Evolutionary conservation across 2,888 invertebrate genomes (phyloP).

Genomic region (Papilio protenor): DNA sequence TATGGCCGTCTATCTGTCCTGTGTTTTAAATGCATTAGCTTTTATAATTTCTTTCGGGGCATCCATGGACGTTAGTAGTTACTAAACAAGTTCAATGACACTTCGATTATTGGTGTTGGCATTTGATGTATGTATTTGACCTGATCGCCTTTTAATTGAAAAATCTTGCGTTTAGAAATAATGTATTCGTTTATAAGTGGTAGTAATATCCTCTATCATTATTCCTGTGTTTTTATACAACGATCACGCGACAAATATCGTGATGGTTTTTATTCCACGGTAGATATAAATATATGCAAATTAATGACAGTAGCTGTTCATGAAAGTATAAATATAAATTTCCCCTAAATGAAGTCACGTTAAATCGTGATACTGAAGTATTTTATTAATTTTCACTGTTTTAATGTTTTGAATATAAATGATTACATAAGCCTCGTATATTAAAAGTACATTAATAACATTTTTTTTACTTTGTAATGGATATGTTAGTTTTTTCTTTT

Average conservation of each 20-base stretch:
- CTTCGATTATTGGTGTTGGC: neutral
- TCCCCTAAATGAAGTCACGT: conserved; percentile 31
- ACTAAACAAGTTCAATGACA: neutral
- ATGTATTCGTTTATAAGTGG: neutral
- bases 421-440: no score
- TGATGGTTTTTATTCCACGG: neutral
- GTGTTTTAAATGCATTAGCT: no score
- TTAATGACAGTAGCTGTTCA: conserved; percentile 1
- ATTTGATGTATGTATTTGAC: neutral
- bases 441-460: no score
- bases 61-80: neutral
- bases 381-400: no score
- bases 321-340: conserved; percentile 32
- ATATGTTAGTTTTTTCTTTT: no score
- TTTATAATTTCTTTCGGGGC: neutral
- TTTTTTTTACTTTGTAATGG: no score
- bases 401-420: no score
- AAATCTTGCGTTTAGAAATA: neutral
- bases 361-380: conserved; percentile 33
- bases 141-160: neutral
- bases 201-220: neutral
- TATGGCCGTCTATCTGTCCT: no score
- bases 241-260: conserved; percentile 10
- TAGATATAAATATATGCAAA: neutral
- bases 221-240: neutral